Percentiles rank a stretch among this genome's conserved stretches.
Evolutionary conservation across 2,113 vertebrate species (phyloP).

Genomic region (Myotis brandtii): DNA sequence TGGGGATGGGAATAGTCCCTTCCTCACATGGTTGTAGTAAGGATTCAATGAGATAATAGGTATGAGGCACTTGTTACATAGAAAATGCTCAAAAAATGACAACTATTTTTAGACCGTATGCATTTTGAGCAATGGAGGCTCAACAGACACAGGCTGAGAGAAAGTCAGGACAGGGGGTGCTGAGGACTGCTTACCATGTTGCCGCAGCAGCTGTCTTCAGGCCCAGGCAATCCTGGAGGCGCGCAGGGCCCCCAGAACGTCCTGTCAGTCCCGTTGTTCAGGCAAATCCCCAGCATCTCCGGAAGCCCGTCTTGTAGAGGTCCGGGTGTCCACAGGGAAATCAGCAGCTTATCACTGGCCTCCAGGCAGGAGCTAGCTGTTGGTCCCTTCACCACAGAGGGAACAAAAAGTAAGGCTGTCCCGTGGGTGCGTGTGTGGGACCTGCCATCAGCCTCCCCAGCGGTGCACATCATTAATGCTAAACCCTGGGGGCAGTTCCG

Average conservation of each 20-base stretch:
- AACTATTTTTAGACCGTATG: neutral
- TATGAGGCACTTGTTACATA: no score
- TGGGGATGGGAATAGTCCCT: neutral
- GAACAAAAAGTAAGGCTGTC: neutral
- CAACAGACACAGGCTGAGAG: neutral
- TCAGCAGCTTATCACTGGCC: neutral
- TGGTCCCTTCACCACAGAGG: neutral
- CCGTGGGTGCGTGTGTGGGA: rapidly evolving
- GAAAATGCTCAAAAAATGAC: neutral
- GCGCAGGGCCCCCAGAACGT: neutral
- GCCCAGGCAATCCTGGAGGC: neutral
- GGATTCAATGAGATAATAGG: neutral
- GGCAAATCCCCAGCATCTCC: neutral
- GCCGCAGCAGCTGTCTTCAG: neutral
- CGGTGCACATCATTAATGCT: rapidly evolving
- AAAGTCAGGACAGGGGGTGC: neutral
- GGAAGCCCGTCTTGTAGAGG: neutral
- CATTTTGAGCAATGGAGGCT: neutral
- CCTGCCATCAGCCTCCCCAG: neutral
- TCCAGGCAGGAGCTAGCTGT: neutral
- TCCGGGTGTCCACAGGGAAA: neutral
- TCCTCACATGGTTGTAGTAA: neutral
- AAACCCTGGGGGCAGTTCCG: neutral
- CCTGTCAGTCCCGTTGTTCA: neutral
- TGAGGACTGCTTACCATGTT: slow-evolving; percentile 61